Evolutionary conservation across 2,888 invertebrate species (phyloP).

Genomic region (Morpho deidamia): DNA sequence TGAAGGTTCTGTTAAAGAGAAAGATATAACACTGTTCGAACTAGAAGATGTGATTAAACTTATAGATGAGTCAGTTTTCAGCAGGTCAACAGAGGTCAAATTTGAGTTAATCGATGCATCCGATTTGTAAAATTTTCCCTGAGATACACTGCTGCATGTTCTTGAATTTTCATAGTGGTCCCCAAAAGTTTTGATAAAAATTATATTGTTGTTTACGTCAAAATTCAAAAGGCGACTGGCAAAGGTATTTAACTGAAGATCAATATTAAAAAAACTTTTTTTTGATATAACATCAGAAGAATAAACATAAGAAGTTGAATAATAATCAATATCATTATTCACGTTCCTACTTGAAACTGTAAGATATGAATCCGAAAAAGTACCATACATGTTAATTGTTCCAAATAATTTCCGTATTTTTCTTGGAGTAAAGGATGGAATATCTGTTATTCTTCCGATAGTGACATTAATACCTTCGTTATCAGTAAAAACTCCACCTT

Average conservation of each 20-base stretch:
- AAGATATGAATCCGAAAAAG: too few species aligned
- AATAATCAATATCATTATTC: too few species aligned
- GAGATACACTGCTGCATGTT: neutral
- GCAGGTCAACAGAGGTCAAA: constrained; percentile 31
- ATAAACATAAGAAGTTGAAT: neutral
- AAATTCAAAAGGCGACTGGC: neutral
- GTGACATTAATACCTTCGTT: constrained; percentile 58
- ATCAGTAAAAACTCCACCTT: constrained; percentile 47
- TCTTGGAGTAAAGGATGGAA: constrained; percentile 32
- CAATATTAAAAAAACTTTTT: neutral
- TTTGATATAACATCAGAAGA: neutral
- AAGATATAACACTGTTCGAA: constrained; percentile 20
- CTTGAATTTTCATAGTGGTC: neutral
- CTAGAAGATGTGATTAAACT: constrained; percentile 29
- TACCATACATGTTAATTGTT: too few species aligned
- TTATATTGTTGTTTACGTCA: neutral
- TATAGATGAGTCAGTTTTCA: constrained; percentile 38
- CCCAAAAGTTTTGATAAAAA: neutral
- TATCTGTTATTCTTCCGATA: constrained; percentile 44
- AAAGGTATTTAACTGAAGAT: neutral
- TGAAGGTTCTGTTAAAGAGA: constrained; percentile 15
- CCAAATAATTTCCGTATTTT: constrained; percentile 8
- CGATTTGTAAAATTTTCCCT: neutral
- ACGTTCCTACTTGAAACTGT: too few species aligned
- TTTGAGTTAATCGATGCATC: constrained; percentile 23